A percentile compares a stretch with the other conserved stretches of the same genome.
Evolutionary conservation across 2,113 vertebrate species (phyloP).

Genomic region (Pseudorectes ferrugineus): DNA sequence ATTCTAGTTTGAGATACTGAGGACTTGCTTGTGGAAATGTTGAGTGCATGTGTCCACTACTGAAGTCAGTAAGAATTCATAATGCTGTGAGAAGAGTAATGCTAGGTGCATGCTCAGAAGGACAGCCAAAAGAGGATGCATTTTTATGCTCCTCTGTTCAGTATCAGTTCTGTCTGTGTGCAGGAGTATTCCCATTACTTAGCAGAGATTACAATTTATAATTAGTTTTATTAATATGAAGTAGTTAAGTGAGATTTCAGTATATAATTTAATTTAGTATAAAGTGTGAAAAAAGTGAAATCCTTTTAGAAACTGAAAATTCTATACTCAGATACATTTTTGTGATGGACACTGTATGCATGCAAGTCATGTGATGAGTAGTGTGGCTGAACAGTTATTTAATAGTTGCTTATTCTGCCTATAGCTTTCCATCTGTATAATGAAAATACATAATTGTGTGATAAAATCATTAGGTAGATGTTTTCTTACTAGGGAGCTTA

Average conservation of each 20-base stretch:
- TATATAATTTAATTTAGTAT: not conserved
- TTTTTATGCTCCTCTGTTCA: not conserved
- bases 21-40: not conserved
- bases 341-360: not conserved
- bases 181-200: not conserved
- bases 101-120: not conserved
- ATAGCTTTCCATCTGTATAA: not conserved
- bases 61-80: not conserved
- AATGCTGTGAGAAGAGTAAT: not conserved
- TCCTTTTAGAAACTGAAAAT: not conserved
- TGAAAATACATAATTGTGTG: not conserved
- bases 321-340: not conserved
- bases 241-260: not conserved
- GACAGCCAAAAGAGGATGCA: not conserved
- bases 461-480: not conserved
- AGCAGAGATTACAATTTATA: not conserved
- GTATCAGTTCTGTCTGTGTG: not conserved
- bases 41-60: not conserved
- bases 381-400: not conserved
- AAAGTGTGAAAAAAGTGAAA: not conserved
- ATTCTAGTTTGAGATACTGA: not conserved
- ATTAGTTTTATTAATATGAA: not conserved
- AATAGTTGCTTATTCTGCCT: not conserved
- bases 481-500: not conserved
- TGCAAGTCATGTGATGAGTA: not conserved